These are phyloP conservation scores for Oncorhynchus gorbuscha DNA, from an alignment of 2,113 vertebrate genomes.

Conservation along the genomic window DNA sequence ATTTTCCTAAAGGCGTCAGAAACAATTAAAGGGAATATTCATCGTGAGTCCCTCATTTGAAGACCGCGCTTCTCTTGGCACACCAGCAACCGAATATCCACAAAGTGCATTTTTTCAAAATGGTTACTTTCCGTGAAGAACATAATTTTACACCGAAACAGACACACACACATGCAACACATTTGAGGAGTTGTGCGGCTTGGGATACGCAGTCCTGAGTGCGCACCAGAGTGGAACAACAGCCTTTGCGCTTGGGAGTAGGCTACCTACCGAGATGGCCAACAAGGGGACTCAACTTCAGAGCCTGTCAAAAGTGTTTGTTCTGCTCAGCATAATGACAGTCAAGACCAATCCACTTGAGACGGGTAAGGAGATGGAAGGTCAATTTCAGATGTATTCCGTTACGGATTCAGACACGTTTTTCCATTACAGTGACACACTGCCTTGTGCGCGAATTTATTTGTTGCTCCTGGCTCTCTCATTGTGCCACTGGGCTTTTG, in stretches of 20 bases:
- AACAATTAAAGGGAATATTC: conserved; percentile 7
- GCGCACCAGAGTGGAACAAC: not conserved
- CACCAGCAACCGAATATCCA: not conserved
- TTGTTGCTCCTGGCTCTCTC: conserved; percentile 18
- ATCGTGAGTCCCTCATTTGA: not conserved
- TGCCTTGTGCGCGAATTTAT: conserved; percentile 18
- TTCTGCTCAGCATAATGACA: conserved; percentile 48
- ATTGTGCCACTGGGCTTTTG: conserved; percentile 1
- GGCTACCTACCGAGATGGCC: conserved; percentile 44
- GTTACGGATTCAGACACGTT: conserved; percentile 3
- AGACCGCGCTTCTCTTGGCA: not conserved
- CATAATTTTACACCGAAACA: not conserved
- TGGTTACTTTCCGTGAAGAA: not conserved
- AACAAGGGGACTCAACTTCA: conserved; percentile 18
- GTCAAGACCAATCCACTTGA: conserved; percentile 60
- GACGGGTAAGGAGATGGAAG: conserved; percentile 59
- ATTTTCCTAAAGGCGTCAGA: conserved; percentile 11
- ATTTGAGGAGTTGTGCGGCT: conserved; percentile 13
- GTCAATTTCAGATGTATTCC: conserved; percentile 16
- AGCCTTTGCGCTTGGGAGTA: not conserved
- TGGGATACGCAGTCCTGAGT: not conserved
- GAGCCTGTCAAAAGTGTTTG: conserved; percentile 42
- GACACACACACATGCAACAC: conserved; percentile 14
- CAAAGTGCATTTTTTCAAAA: not conserved
- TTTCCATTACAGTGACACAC: conserved; percentile 16